phyloP scores from a whole-genome alignment of 1,140 invertebrate species.

The Chymomyza costata region DNA sequence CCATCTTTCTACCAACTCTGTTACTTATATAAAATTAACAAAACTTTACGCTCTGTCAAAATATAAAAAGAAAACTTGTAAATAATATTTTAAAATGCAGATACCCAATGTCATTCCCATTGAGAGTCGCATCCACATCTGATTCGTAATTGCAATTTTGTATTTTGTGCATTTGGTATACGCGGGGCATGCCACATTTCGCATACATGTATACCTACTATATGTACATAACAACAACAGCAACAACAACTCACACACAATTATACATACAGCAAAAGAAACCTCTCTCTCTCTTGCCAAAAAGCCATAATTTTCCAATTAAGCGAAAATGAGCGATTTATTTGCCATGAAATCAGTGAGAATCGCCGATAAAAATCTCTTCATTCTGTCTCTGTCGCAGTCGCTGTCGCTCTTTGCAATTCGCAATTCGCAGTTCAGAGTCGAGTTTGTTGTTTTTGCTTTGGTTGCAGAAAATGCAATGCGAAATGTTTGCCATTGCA shows the following conservation, averaged over 20 bases:
- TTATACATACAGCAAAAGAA: constrained; percentile 22
- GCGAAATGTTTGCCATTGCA: constrained; percentile 67
- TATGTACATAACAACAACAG: no score
- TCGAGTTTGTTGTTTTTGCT: constrained; percentile 53
- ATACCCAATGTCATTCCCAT: no score
- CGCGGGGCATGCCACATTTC: constrained; percentile 30
- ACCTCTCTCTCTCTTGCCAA: constrained; percentile 15
- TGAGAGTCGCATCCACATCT: no score
- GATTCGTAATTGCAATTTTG: no score
- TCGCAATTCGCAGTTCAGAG: not conserved
- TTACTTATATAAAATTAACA: no score
- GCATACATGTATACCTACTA: no score
- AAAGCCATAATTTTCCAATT: constrained; percentile 76
- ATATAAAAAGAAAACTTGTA: no score
- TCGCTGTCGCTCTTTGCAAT: not conserved
- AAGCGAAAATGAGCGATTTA: constrained; percentile 76
- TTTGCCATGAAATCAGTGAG: constrained; percentile 76
- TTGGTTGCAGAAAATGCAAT: constrained; percentile 67
- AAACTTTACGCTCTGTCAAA: no score
- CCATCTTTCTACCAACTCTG: no score
- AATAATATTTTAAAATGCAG: no score
- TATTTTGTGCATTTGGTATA: constrained; percentile 26
- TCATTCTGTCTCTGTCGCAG: constrained; percentile 58
- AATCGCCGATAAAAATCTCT: constrained; percentile 76
- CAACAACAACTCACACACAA: constrained; percentile 1